Base-by-base conservation (phyloP, 2,888 invertebrate genomes). In the Phalera bucephala region DNA sequence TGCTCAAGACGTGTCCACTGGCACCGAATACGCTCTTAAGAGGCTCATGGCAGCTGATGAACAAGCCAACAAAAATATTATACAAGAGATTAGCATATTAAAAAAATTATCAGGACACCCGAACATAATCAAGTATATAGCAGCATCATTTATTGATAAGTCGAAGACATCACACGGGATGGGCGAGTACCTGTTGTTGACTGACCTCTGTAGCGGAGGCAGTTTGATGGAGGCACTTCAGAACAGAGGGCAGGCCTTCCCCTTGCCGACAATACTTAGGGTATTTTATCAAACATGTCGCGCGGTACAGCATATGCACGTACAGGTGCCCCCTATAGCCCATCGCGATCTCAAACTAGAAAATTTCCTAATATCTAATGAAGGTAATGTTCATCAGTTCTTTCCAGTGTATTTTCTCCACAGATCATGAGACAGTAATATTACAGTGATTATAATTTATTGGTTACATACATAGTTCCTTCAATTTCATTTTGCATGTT, bases 341-440 rank as follows among this genome's bases (percentile, higher is more conserved):
- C 99, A 99, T 85, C 92, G 99, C 65, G 99, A 99, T 91, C 93
- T 99, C 64, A 99, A 99, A 91, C 93, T 95, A 83, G 99, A 99
- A 91, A 99, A 99, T 86, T 93, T 99, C 68, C 88, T 99, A 46
- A 92, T 99, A 60, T 95, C 96, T 46, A 91, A 91, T 63, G 95
- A 96, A 83, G 97, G 97, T 68, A n/a, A n/a, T n/a, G n/a, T n/a
- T n/a, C n/a, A n/a, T n/a, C 90, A 84, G 33, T 38, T 32, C 20
- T 15, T 20, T 25, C 12, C 8, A n/a, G 6, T 12, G 22, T 21
- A 20, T 12, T 25, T 25, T 14, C 20, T 1, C 12, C n/a, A n/a
- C n/a, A n/a, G n/a, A n/a, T n/a, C n/a, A n/a, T n/a, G n/a, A n/a
- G n/a, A n/a, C n/a, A n/a, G n/a, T n/a, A n/a, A n/a, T n/a, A n/a